These are phyloP conservation scores for Kryptopterus vitreolus DNA, from an alignment of 2,797 vertebrate genomes.

Conservation along the genomic window DNA sequence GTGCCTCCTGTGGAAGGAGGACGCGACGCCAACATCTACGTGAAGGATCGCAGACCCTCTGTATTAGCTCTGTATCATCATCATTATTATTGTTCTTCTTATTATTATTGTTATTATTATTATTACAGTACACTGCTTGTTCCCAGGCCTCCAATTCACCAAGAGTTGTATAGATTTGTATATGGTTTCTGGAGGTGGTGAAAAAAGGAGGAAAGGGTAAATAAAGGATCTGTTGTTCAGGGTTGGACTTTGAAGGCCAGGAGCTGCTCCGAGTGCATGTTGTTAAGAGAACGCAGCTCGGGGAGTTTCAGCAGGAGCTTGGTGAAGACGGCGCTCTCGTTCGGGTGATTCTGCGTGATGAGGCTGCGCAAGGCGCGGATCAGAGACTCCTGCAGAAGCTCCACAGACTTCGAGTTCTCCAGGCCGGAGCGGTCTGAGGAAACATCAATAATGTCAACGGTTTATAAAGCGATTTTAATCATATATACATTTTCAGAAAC, in stretches of 20 bases:
- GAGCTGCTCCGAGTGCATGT: conserved; percentile 98
- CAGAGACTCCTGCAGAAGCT: conserved; percentile 92
- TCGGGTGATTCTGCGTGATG: conserved; percentile 92
- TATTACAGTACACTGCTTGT: conserved; percentile 66
- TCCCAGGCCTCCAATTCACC: not conserved
- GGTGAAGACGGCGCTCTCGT: conserved; percentile 92
- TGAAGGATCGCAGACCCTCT: conserved; percentile 33
- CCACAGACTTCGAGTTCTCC: conserved; percentile 93
- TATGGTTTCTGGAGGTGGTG: not conserved
- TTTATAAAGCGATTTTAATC: too few species aligned
- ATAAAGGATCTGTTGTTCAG: conserved; percentile 51
- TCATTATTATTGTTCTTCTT: too few species aligned
- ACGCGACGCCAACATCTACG: conserved; percentile 60
- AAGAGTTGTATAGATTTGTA: not conserved
- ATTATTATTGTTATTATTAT: not conserved
- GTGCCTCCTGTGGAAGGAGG: conserved; percentile 64
- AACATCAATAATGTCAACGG: not conserved
- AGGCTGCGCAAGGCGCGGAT: conserved; percentile 91
- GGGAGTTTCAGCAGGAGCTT: conserved; percentile 95
- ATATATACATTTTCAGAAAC: too few species aligned
- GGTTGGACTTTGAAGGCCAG: conserved; percentile 95
- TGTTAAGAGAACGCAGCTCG: conserved; percentile 95
- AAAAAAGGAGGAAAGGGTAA: too few species aligned
- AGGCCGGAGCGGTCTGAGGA: conserved; percentile 70
- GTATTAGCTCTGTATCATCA: too few species aligned